Percentiles rank a stretch among this genome's conserved stretches.
These are phyloP conservation scores for Proisotoma minuta DNA, from an alignment of 2,888 invertebrate genomes.

Conservation along the genomic window DNA sequence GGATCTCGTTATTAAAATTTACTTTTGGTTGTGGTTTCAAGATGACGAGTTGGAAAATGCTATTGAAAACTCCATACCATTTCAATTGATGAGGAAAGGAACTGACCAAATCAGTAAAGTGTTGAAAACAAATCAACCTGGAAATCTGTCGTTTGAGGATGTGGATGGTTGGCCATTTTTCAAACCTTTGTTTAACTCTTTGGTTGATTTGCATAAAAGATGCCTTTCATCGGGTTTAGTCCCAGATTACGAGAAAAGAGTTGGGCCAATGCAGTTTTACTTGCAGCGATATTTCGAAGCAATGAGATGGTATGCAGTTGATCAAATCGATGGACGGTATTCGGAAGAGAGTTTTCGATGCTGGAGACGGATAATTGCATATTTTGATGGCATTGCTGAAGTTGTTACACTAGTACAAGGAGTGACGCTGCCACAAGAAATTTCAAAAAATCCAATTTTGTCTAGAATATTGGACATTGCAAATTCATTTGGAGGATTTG, in stretches of 20 bases:
- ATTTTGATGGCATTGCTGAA: constrained; percentile 14
- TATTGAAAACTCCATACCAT: constrained; percentile 6
- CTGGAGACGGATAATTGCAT: constrained; percentile 11
- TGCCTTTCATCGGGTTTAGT: neutral
- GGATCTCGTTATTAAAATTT: constrained; percentile 10
- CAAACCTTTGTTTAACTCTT: constrained; percentile 5
- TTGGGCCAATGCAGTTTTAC: neutral
- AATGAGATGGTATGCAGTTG: constrained; percentile 2
- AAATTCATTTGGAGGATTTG: constrained; percentile 14
- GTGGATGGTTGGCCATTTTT: constrained; percentile 5
- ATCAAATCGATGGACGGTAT: constrained; percentile 10
- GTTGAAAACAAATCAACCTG: neutral
- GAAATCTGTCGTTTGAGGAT: neutral
- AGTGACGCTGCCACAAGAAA: neutral
- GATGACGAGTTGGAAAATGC: constrained; percentile 12
- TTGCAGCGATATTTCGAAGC: constrained; percentile 9
- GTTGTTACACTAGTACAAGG: constrained; percentile 5
- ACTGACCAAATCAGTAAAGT: neutral
- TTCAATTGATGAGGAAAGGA: neutral
- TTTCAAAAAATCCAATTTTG: constrained; percentile 3
- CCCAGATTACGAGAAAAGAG: neutral
- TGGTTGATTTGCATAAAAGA: constrained; percentile 9
- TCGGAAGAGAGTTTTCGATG: constrained; percentile 11
- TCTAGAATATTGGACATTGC: constrained; percentile 2
- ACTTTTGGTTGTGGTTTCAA: constrained; percentile 9